Percentiles rank a stretch among this genome's conserved stretches.
phyloP scores from a whole-genome alignment of 2,888 invertebrate species.

The Chrysina gloriosa region DNA sequence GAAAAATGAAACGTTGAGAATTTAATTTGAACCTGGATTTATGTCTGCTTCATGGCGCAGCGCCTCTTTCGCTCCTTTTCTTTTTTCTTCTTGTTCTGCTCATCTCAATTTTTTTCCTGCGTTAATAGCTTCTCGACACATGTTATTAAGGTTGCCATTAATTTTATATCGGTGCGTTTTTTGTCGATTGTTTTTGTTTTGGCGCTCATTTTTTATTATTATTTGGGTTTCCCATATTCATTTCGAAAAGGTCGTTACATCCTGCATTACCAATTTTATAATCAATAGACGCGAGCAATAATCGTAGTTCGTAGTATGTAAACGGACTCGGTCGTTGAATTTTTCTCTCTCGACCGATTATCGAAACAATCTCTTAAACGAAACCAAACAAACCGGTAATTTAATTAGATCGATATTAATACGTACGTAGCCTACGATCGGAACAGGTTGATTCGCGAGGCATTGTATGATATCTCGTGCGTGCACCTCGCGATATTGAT shows the following conservation, averaged over 20 bases:
- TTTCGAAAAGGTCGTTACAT: neutral
- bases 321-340: too few relatives aligned
- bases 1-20: slow-evolving; percentile 52
- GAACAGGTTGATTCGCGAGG: neutral
- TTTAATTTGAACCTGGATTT: slow-evolving; percentile 54
- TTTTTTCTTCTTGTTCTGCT: neutral
- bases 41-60: slow-evolving; percentile 41
- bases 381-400: neutral
- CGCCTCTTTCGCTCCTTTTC: neutral
- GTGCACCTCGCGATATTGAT: slow-evolving; percentile 13
- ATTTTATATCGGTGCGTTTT: slow-evolving; percentile 26
- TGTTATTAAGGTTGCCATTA: slow-evolving; percentile 34
- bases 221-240: neutral
- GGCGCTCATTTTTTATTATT: neutral
- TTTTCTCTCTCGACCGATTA: too few relatives aligned
- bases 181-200: slow-evolving; percentile 7
- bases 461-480: neutral
- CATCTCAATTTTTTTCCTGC: slow-evolving; percentile 25
- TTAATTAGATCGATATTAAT: slow-evolving; percentile 8
- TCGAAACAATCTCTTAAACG: neutral
- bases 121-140: slow-evolving; percentile 33
- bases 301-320: too few relatives aligned
- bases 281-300: neutral
- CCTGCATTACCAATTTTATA: too few relatives aligned
- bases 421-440: neutral